A percentile compares a stretch with the other conserved stretches of the same genome.
Evolutionary conservation across 1,140 invertebrate species (phyloP).

Genomic region (Microplitis mediator): DNA sequence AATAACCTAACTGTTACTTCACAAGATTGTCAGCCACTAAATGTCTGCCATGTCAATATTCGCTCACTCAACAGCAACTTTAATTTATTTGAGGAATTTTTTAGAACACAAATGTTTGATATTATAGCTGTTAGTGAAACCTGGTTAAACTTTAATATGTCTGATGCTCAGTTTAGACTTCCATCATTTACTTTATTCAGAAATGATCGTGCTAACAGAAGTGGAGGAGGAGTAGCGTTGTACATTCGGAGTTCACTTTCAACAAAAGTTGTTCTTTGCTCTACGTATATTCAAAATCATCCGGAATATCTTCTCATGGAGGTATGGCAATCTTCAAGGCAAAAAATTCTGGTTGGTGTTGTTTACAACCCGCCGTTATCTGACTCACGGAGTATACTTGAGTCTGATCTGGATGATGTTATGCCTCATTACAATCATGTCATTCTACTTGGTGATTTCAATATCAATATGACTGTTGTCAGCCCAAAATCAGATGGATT

Average conservation of each 20-base stretch:
- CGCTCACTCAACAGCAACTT: too few relatives aligned
- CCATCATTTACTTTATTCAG: too few relatives aligned
- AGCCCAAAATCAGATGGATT: neutral
- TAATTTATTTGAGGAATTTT: too few relatives aligned
- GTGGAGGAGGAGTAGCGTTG: neutral
- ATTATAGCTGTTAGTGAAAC: too few relatives aligned
- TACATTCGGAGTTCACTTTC: neutral
- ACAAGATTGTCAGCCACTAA: too few relatives aligned
- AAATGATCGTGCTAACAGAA: neutral
- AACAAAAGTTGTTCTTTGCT: neutral
- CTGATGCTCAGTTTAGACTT: too few relatives aligned
- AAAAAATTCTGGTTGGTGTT: slow-evolving; percentile 13
- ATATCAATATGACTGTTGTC: neutral
- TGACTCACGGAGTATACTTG: neutral
- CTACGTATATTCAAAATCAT: neutral
- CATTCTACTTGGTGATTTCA: neutral
- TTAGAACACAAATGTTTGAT: too few relatives aligned
- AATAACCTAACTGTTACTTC: too few relatives aligned
- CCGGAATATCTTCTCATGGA: neutral
- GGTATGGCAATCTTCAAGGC: neutral
- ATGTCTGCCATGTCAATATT: too few relatives aligned
- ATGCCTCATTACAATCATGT: neutral
- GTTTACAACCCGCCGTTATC: slow-evolving; percentile 14
- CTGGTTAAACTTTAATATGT: too few relatives aligned
- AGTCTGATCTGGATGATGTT: neutral